A percentile compares a stretch with the other conserved stretches of the same genome.
Evolutionary conservation across 2,113 vertebrate genomes (phyloP).

Genomic region (Onychostruthus taczanowskii): DNA sequence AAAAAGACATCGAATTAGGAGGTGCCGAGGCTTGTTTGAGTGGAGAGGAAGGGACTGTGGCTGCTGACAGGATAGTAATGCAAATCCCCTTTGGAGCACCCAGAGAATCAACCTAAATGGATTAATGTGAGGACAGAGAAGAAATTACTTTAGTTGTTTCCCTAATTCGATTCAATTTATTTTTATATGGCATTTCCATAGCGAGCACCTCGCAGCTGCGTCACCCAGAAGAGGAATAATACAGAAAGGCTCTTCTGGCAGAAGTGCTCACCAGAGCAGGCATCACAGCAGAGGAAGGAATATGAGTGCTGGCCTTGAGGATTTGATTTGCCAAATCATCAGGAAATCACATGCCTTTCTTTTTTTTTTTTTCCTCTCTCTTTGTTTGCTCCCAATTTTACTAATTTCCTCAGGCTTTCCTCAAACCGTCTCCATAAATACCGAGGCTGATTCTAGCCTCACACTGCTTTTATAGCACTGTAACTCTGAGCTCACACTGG

Average conservation of each 20-base stretch:
- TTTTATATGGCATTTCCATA: background rate
- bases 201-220: background rate
- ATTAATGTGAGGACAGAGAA: background rate
- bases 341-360: background rate
- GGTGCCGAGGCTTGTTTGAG: background rate
- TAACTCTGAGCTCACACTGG: conserved; percentile 60
- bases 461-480: conserved; percentile 56
- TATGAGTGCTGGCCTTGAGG: background rate
- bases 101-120: conserved; percentile 10
- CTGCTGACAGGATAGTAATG: background rate
- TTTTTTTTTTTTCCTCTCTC: background rate
- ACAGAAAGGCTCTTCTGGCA: background rate
- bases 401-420: conserved; percentile 15
- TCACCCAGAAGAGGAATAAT: background rate
- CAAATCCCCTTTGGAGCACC: conserved; percentile 17
- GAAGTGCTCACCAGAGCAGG: background rate
- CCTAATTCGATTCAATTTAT: conserved; percentile 24
- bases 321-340: conserved; percentile 27
- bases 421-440: background rate
- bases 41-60: background rate
- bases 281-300: background rate
- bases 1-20: background rate
- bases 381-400: background rate
- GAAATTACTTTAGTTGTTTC: background rate
- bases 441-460: background rate